Conservation (phyloP, 1,140 invertebrate genomes). For the Pomacea maculata region DNA sequence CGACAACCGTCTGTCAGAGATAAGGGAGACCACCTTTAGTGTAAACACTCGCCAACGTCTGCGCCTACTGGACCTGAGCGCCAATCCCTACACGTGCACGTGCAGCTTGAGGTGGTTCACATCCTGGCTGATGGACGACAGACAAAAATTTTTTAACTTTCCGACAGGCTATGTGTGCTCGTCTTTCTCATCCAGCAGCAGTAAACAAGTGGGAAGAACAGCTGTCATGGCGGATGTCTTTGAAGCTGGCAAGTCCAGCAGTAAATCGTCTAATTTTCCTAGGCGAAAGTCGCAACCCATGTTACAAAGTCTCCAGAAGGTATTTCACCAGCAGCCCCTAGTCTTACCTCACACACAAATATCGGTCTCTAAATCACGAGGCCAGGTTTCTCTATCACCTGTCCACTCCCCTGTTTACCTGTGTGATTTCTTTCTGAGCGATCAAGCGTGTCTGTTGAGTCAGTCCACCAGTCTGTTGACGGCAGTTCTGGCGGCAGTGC, state of each 20-base stretch:
- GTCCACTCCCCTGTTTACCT: neutral
- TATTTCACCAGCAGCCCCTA: no score
- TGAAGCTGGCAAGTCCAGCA: no score
- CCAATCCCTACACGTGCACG: constrained; percentile 15
- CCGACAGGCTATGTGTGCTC: constrained; percentile 4
- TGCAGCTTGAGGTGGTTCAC: constrained; percentile 23
- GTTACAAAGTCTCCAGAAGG: no score
- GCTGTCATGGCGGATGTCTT: no score
- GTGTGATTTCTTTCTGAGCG: neutral
- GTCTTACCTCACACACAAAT: no score
- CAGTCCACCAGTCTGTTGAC: neutral
- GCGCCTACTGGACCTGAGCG: neutral
- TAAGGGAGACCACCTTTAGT: constrained; percentile 1
- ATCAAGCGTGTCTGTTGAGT: constrained; percentile 15
- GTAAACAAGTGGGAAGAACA: no score
- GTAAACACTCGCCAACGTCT: neutral
- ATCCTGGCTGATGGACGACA: constrained; percentile 9
- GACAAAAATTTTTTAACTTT: neutral
- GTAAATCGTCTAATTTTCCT: no score
- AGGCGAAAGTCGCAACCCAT: no score
- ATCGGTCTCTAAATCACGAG: no score
- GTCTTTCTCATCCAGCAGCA: neutral
- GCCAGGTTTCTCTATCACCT: no score
- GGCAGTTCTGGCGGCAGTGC: neutral
- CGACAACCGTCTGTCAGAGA: neutral